These are phyloP conservation scores for Pyrocoelia pectoralis DNA, from an alignment of 2,888 invertebrate genomes.

Conservation along the genomic window DNA sequence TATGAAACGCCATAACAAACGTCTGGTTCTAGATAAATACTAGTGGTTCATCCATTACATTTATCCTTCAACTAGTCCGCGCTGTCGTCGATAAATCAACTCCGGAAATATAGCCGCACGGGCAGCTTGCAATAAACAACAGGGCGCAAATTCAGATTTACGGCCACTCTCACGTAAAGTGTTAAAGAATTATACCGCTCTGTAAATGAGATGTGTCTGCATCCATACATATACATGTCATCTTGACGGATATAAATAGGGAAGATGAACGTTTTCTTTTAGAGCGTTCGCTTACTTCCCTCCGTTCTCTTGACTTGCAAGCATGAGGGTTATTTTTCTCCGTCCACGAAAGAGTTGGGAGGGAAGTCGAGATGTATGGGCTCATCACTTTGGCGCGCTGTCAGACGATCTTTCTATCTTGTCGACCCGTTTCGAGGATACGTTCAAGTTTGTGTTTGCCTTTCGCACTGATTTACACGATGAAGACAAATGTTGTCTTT, in stretches of 20 bases:
- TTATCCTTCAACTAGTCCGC: constrained; percentile 55
- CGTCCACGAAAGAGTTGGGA: constrained; percentile 50
- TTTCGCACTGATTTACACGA: constrained; percentile 55
- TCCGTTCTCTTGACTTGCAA: constrained; percentile 52
- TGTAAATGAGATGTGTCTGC: constrained; percentile 66
- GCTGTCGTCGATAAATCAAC: constrained; percentile 55
- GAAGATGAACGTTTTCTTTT: constrained; percentile 58
- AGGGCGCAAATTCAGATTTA: constrained; percentile 58
- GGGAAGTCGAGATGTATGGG: constrained; percentile 57
- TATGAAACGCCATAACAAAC: background rate
- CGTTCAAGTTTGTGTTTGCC: constrained; percentile 56
- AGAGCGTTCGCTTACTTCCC: constrained; percentile 51
- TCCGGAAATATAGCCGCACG: constrained; percentile 40
- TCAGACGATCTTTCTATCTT: constrained; percentile 58
- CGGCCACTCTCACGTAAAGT: constrained; percentile 60
- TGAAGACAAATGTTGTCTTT: constrained; percentile 59
- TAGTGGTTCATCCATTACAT: constrained; percentile 54
- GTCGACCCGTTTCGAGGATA: constrained; percentile 54
- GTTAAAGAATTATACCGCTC: constrained; percentile 64
- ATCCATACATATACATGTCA: constrained; percentile 58
- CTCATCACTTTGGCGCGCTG: constrained; percentile 59
- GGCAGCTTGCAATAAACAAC: constrained; percentile 53
- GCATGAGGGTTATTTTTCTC: constrained; percentile 59
- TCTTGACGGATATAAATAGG: constrained; percentile 58
- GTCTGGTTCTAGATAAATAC: constrained; percentile 45